These are phyloP conservation scores for Acanthochromis polyacanthus DNA, from an alignment of 2,113 vertebrate species.

Conservation along the genomic window DNA sequence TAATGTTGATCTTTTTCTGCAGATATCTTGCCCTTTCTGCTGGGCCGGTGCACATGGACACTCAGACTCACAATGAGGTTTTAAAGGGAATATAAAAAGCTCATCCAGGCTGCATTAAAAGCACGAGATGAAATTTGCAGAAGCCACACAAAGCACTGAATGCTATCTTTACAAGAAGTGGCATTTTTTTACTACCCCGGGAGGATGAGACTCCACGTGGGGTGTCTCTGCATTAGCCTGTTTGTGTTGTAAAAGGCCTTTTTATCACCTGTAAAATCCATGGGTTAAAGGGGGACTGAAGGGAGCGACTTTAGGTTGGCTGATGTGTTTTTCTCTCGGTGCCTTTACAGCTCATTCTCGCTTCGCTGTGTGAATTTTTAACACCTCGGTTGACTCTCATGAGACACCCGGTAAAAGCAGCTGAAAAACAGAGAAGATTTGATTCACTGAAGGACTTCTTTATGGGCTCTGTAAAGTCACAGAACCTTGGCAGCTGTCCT, in stretches of 20 bases:
- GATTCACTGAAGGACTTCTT: too few species aligned
- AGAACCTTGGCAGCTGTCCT: not conserved
- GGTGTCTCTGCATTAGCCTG: not conserved
- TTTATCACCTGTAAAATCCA: conserved; percentile 46
- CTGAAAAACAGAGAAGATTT: not conserved
- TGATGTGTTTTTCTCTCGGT: not conserved
- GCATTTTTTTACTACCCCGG: conserved; percentile 13
- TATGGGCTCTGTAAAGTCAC: conserved; percentile 2
- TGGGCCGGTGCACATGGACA: too few species aligned
- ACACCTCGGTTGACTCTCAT: conserved; percentile 18
- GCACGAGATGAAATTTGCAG: conserved; percentile 12
- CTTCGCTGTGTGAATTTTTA: conserved; percentile 1
- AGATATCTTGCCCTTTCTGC: not conserved
- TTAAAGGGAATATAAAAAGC: not conserved
- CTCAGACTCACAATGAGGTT: too few species aligned
- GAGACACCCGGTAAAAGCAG: not conserved
- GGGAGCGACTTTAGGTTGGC: not conserved
- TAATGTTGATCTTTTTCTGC: too few species aligned
- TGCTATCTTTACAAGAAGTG: not conserved
- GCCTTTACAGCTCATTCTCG: conserved; percentile 28
- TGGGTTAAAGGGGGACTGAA: conserved; percentile 11
- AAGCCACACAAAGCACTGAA: not conserved
- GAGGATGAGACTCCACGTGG: not conserved
- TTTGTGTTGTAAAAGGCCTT: conserved; percentile 41
- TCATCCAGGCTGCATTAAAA: not conserved